These are phyloP conservation scores for Lichenostomus cassidix DNA, from an alignment of 2,113 vertebrate species.

Conservation along the genomic window DNA sequence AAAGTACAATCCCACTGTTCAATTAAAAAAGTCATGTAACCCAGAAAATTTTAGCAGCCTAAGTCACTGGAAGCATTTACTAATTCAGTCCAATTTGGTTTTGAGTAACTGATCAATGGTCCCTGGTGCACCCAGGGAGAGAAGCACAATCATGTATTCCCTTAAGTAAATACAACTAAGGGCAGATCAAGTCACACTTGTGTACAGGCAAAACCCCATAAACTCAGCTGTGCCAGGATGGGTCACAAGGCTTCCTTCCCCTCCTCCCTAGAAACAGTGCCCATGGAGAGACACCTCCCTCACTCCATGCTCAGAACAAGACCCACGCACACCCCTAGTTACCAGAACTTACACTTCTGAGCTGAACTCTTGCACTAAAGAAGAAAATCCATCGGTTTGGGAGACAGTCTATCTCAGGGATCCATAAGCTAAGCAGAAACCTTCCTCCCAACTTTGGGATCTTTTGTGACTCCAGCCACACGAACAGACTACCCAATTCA, in stretches of 20 bases:
- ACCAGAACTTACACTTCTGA: not conserved
- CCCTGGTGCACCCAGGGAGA: not conserved
- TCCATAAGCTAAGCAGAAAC: not conserved
- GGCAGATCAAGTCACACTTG: not conserved
- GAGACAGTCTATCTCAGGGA: rapidly evolving
- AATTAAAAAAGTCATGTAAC: not conserved
- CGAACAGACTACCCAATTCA: not conserved
- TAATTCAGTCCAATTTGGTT: not conserved
- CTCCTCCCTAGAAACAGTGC: not conserved
- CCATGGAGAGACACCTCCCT: not conserved
- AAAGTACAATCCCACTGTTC: not conserved
- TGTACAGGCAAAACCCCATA: not conserved
- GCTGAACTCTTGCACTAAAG: not conserved
- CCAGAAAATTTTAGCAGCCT: not conserved
- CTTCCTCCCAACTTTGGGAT: not conserved
- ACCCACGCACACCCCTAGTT: not conserved
- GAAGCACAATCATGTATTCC: not conserved
- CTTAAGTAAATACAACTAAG: not conserved
- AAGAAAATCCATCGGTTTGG: not conserved
- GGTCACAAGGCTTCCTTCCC: not conserved
- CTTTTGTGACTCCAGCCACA: not conserved
- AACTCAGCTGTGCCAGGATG: not conserved
- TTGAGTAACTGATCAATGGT: not conserved
- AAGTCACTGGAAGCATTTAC: not conserved
- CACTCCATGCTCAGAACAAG: not conserved